Evolutionary conservation across 2,888 invertebrate genomes (phyloP), one percentile per base, ranked within the genome.

Genomic region (Melitaea athalia): DNA sequence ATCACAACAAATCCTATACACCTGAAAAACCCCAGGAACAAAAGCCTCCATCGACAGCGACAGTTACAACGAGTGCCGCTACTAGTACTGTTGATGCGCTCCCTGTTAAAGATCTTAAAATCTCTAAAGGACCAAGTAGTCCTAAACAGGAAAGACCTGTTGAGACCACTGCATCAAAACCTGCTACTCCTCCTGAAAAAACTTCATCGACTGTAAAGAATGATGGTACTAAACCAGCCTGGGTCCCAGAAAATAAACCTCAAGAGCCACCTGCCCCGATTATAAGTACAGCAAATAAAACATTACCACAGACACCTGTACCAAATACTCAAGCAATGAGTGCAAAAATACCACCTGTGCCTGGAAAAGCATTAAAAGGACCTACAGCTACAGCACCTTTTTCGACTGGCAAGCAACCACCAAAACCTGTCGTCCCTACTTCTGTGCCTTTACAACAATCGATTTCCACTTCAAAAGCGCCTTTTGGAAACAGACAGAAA

Each of bases 381-480:
- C 89, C 91, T 0, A 84, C 92, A 0, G 91, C 93, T 0, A 84
- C 92, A 0, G 91, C 93, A 5, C 93, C 93, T 0, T 93, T 93
- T 80, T 87, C 92, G 0, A 86, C 88, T 8, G 85, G 82, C 62
- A 92, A 93, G 68, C 92, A 85, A 69, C 82, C 87, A 1, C 83
- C 81, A 68, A 93, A 93, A 79, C 91, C 86, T 70, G 83, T 89
- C 74, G 91, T 81, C 74, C 86, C 94, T 67, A 84, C 94, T 69
- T 85, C 86, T 2, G 88, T 92, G 0, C 89, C 92, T 0, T 89
- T 82, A 69, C 93, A 89, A 72, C 93, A 92, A 74, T 87, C 88
- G 3, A 91, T 83, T 0, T 85, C 91, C 0, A 86, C 91, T 0
- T 86, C 92, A 0, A 93, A 92, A 75, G 84, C 92, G 8, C 92